phyloP scores from a whole-genome alignment of 2,113 vertebrate species.

The Cyprinodon variegatus region DNA sequence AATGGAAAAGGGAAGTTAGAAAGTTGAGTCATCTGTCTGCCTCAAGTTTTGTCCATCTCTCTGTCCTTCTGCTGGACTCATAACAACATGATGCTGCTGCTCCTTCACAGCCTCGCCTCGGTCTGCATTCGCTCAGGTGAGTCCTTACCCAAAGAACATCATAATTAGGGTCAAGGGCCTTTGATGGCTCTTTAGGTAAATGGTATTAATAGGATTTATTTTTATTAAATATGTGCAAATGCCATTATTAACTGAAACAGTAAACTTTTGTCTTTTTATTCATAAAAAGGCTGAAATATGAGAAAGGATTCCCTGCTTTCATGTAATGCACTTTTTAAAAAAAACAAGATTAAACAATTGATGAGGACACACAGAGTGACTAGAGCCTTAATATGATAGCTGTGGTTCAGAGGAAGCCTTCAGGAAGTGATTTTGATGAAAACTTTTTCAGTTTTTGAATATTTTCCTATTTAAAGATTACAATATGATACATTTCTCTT shows the following conservation, averaged over 20 bases:
- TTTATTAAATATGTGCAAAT: neutral
- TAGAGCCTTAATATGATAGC: no score
- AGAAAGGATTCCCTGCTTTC: neutral
- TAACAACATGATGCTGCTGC: conserved; percentile 32
- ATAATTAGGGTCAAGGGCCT: neutral
- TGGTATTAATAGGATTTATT: neutral
- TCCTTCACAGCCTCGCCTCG: conserved; percentile 2
- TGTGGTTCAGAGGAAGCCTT: no score
- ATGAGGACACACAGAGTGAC: no score
- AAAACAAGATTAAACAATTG: no score
- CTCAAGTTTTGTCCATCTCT: conserved; percentile 4
- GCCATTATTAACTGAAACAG: no score
- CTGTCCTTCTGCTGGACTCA: conserved; percentile 1
- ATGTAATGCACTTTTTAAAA: neutral
- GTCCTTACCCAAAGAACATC: conserved; percentile 3
- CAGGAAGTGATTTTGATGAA: no score
- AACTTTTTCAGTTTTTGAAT: no score
- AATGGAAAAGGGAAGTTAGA: conserved; percentile 44
- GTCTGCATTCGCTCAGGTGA: conserved; percentile 51
- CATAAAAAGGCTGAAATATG: no score
- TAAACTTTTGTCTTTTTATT: no score
- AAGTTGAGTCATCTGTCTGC: neutral
- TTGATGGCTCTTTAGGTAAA: neutral
- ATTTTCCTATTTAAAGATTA: no score
- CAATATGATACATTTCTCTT: no score